A percentile compares a stretch with the other conserved stretches of the same genome.
These are phyloP conservation scores for Achatina immaculata DNA, from an alignment of 1,140 invertebrate genomes.

Conservation along the genomic window DNA sequence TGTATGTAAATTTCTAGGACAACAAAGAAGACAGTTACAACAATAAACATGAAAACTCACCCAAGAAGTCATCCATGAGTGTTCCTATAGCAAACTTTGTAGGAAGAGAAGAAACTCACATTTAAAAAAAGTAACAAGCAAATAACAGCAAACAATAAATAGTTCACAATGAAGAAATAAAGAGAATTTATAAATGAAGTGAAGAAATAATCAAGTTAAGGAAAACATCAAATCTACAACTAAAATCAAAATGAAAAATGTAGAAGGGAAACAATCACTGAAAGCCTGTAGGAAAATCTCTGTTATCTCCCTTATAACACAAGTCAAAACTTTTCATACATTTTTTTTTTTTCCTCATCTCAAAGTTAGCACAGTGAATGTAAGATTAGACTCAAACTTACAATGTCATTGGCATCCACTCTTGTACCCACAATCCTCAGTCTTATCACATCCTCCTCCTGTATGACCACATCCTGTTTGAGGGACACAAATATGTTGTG, in stretches of 20 bases:
- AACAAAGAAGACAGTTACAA: too few relatives aligned
- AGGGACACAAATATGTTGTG: slow-evolving; percentile 21
- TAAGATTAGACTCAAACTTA: slow-evolving; percentile 61
- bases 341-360: not conserved
- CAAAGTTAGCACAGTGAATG: too few relatives aligned
- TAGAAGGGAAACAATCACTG: not conserved
- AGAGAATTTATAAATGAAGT: not conserved
- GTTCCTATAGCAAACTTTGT: slow-evolving; percentile 98
- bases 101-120: slow-evolving; percentile 61
- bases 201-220: not conserved
- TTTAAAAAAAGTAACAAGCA: not conserved
- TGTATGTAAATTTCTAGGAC: too few relatives aligned
- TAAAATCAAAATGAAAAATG: slow-evolving; percentile 9
- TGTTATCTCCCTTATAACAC: not conserved
- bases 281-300: not conserved
- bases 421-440: slow-evolving; percentile 97
- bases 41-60: slow-evolving; percentile 63
- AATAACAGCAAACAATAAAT: not conserved
- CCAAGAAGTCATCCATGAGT: slow-evolving; percentile 97
- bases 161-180: not conserved
- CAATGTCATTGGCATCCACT: slow-evolving; percentile 89
- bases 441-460: slow-evolving; percentile 97
- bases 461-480: slow-evolving; percentile 90
- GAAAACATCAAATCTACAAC: not conserved
- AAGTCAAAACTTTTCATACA: not conserved